These are phyloP conservation scores for Amazona guildingii DNA, from an alignment of 2,113 vertebrate species.

Conservation along the genomic window DNA sequence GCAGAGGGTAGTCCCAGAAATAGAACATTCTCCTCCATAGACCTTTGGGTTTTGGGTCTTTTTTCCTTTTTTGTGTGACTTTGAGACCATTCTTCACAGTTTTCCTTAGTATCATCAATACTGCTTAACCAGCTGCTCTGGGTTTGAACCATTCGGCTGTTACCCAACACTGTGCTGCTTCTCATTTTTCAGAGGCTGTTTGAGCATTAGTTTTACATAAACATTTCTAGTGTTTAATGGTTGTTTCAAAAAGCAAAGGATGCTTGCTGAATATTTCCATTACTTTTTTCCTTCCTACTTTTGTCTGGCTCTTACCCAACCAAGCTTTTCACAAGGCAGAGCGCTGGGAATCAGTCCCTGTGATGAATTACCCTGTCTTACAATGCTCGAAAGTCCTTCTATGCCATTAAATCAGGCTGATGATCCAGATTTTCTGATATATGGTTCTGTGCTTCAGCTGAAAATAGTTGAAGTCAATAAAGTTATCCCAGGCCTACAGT, in stretches of 20 bases:
- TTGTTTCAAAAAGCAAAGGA: neutral
- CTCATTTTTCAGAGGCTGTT: neutral
- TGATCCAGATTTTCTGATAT: neutral
- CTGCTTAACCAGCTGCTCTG: neutral
- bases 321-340: neutral
- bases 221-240: neutral
- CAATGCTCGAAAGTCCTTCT: neutral
- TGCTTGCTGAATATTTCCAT: neutral
- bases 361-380: constrained; percentile 23
- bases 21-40: neutral
- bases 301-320: neutral
- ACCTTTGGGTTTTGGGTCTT: neutral
- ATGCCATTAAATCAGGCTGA: neutral
- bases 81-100: neutral
- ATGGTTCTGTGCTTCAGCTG: neutral
- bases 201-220: neutral
- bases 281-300: neutral
- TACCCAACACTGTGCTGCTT: neutral
- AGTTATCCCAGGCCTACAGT: neutral
- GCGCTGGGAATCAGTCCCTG: neutral
- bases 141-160: neutral
- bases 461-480: neutral
- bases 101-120: neutral
- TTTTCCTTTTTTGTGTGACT: neutral
- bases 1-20: neutral